Evolutionary conservation across 1,140 invertebrate species (phyloP), one percentile per base, ranked within the genome.

Genomic region (Diploscapter pachys): DNA sequence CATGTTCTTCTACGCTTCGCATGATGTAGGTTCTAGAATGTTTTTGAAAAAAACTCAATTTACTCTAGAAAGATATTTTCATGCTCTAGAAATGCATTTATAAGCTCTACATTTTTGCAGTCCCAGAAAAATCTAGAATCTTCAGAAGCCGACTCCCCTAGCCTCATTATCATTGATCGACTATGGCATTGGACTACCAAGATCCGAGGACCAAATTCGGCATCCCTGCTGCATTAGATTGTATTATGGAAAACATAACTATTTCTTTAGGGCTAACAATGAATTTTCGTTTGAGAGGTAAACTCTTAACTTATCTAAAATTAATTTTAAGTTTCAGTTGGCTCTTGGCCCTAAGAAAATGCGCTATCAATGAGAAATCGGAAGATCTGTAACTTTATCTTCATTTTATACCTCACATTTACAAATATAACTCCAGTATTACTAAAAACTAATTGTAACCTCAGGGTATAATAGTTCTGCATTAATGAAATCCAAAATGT

Each of bases 141-240:
- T 81, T 54, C 78, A 89, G 88, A 89, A 90, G 84, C 88, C 89
- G 72, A 88, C 85, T 82, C 95, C 95, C 9, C 88, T 99, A 73
- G 95, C 95, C 0, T 93, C 93, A 80, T 88, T 98, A 55, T 95
- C 95, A 9, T 87, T 99, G 64, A 88, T 98, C 49, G 95, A 95
- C 77, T 91, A 91, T 82, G 90, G 90, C 11, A 91, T 98, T 4
- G 92, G 92, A 2, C 90, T 91, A 5, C 95, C 95, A 2, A 88
- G 88, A 0, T 89, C 90, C 76, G 90, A 90, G 80, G 93, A 95
- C 86, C 90, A 89, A 11, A 94, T 96, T 72, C 54, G 52, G 31
- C 98, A 98, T 87, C 94, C 98, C 77, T 94, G 92, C 87, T 95
- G 98, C 53, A 97, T 98, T 85, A 98, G 98, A 86, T 87, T 98